Percentiles rank a stretch among this genome's conserved stretches.
phyloP scores from a whole-genome alignment of 2,113 vertebrate genomes.

The Echinops telfairi region DNA sequence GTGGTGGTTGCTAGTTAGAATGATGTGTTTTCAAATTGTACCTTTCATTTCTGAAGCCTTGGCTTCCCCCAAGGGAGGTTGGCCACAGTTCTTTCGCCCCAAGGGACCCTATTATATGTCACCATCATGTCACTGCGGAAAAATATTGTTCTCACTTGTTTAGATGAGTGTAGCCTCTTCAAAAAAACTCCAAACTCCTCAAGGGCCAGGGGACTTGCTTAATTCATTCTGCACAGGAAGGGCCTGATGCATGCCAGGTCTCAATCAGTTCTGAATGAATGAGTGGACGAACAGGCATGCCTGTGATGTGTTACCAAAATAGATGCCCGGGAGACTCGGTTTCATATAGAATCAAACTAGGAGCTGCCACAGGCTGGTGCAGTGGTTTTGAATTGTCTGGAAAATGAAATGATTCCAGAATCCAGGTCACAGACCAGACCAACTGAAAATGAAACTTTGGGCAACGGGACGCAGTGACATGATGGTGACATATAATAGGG shows the following conservation, averaged over 20 bases:
- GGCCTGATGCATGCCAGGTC: neutral
- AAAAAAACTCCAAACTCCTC: neutral
- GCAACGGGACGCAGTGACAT: neutral
- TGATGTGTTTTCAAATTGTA: neutral
- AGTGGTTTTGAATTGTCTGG: neutral
- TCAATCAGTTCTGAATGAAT: neutral
- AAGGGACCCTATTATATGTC: rapidly evolving
- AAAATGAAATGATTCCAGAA: neutral
- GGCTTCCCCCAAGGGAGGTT: neutral
- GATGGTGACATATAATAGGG: neutral
- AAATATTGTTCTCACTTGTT: neutral
- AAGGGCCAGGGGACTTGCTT: neutral
- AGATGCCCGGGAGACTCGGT: neutral
- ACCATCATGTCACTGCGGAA: neutral
- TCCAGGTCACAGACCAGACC: neutral
- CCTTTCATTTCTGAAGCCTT: neutral
- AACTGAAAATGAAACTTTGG: neutral
- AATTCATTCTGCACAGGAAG: neutral
- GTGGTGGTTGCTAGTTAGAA: neutral
- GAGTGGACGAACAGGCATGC: neutral
- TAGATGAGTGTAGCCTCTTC: neutral
- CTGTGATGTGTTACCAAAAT: neutral
- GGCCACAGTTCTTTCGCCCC: neutral
- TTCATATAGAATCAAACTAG: neutral
- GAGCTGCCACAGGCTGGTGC: neutral